Percentiles rank a stretch among this genome's conserved stretches.
These are phyloP conservation scores for Picathartes gymnocephalus DNA, from an alignment of 2,113 vertebrate species.

Conservation along the genomic window DNA sequence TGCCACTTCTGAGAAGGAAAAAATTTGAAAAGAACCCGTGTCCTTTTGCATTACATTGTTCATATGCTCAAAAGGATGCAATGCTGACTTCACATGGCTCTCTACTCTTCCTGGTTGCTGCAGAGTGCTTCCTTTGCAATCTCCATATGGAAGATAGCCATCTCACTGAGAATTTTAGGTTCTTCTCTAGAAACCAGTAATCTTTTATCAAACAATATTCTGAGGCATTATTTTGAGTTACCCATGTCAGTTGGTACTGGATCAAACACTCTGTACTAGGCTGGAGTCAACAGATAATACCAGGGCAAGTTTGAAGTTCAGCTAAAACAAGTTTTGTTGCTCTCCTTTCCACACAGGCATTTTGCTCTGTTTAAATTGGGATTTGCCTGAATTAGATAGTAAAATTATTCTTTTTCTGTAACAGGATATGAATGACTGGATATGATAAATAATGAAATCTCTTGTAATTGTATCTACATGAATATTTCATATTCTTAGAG, in stretches of 20 bases:
- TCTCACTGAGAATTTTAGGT: background rate
- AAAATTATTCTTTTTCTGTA: background rate
- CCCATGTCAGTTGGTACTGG: background rate
- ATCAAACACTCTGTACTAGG: background rate
- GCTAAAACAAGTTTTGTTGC: background rate
- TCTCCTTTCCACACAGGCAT: background rate
- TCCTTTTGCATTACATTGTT: background rate
- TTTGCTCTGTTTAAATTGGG: background rate
- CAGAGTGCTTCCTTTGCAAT: background rate
- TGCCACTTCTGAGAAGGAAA: background rate
- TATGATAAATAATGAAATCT: background rate
- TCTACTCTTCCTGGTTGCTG: background rate
- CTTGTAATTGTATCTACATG: background rate
- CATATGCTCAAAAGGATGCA: background rate
- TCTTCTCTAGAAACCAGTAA: background rate
- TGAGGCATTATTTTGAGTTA: background rate
- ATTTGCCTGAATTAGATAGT: background rate
- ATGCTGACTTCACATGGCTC: background rate
- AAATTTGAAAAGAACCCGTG: background rate
- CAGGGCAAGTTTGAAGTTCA: background rate
- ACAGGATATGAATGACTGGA: background rate
- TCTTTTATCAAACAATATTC: background rate
- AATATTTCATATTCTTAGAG: constrained; percentile 20
- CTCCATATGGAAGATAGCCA: background rate
- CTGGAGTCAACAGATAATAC: background rate